These are phyloP conservation scores for Drosophila bocki DNA, from an alignment of 1,140 invertebrate species.

Conservation along the genomic window DNA sequence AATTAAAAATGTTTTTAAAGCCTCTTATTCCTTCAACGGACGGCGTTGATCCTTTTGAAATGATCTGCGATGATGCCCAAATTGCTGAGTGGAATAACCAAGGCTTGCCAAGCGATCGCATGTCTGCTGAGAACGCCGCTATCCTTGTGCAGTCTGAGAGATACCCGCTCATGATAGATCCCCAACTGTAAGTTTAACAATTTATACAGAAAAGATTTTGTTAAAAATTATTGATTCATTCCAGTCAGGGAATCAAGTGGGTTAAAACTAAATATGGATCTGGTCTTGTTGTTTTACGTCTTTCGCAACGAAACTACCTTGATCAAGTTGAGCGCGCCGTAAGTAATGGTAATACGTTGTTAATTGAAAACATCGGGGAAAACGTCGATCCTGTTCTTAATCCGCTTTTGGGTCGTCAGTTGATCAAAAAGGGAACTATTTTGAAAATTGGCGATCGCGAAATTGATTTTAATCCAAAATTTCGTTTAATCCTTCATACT, in stretches of 20 bases:
- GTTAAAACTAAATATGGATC: slow-evolving; percentile 94
- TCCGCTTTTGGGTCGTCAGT: slow-evolving; percentile 93
- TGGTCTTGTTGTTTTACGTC: slow-evolving; percentile 90
- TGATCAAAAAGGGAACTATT: slow-evolving; percentile 93
- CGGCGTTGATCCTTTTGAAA: slow-evolving; percentile 91
- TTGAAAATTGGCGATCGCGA: slow-evolving; percentile 95
- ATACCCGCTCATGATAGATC: slow-evolving; percentile 98
- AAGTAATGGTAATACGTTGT: slow-evolving; percentile 89
- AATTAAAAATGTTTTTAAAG: slow-evolving; percentile 74
- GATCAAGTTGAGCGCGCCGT: slow-evolving; percentile 94
- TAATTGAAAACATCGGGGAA: slow-evolving; percentile 97
- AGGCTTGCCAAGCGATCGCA: slow-evolving; percentile 95
- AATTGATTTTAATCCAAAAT: slow-evolving; percentile 93
- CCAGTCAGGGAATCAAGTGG: slow-evolving; percentile 96
- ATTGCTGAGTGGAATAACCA: slow-evolving; percentile 98
- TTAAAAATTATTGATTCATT: neutral
- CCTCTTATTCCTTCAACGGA: slow-evolving; percentile 92
- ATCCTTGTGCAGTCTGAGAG: slow-evolving; percentile 95
- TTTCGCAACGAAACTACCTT: slow-evolving; percentile 93
- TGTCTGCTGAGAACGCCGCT: slow-evolving; percentile 97
- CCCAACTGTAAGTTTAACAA: slow-evolving; percentile 87
- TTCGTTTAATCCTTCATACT: slow-evolving; percentile 85
- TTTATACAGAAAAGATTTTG: neutral
- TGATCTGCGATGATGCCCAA: slow-evolving; percentile 96
- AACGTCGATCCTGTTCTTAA: slow-evolving; percentile 95